Conservation (phyloP, 1,140 invertebrate genomes). For the Bombus superbus region DNA sequence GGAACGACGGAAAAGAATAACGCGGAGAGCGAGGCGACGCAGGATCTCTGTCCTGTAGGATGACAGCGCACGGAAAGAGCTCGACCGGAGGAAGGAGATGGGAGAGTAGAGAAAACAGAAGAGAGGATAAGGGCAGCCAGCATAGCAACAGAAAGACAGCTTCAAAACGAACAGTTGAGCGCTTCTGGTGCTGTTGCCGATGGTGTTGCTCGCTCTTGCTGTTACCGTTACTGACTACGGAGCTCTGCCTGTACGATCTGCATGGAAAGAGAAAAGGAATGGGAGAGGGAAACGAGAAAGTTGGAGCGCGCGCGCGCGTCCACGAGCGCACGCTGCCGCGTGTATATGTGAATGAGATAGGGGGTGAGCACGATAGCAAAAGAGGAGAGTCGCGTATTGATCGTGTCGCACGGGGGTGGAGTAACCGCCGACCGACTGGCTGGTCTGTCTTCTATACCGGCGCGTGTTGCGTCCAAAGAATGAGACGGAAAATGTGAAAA, state of each 20-base stretch:
- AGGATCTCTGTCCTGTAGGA: conserved; percentile 73
- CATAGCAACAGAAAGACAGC: conserved; percentile 82
- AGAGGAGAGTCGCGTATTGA: conserved; percentile 77
- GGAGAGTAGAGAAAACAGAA: conserved; percentile 57
- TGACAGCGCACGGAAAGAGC: conserved; percentile 57
- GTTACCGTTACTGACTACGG: conserved; percentile 65
- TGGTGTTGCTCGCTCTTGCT: conserved; percentile 63
- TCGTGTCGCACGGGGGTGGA: conserved; percentile 81
- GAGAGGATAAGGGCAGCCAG: conserved; percentile 70
- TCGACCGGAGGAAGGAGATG: conserved; percentile 47
- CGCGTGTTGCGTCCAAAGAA: conserved; percentile 58
- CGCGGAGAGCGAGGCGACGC: conserved; percentile 42
- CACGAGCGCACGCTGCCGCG: background rate
- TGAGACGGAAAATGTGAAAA: conserved; percentile 45
- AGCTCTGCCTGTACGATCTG: conserved; percentile 52
- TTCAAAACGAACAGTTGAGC: conserved; percentile 75
- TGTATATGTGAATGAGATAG: conserved; percentile 41
- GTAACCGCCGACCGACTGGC: conserved; percentile 78
- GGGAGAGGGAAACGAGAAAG: conserved; percentile 50
- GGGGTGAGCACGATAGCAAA: conserved; percentile 54
- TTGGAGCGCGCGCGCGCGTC: conserved; percentile 37
- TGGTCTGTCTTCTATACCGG: conserved; percentile 74
- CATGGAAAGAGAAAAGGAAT: conserved; percentile 39
- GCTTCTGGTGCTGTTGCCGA: conserved; percentile 60
- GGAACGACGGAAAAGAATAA: background rate